A percentile compares a stretch with the other conserved stretches of the same genome.
phyloP scores from a whole-genome alignment of 2,797 vertebrate genomes.

The Enteromius treurensis region DNA sequence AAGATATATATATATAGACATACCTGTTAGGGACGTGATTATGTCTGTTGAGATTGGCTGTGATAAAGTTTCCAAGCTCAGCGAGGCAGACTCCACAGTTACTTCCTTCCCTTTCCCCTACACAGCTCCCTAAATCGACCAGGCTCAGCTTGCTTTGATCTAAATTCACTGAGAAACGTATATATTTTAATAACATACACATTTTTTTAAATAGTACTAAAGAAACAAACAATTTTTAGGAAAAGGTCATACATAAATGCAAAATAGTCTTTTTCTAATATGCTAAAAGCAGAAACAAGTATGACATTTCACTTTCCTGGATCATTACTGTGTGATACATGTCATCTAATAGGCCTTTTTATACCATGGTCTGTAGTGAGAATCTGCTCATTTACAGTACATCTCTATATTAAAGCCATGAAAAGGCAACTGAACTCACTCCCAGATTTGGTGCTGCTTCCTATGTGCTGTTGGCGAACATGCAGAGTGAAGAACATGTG shows the following conservation, averaged over 20 bases:
- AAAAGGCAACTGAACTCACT: conserved; percentile 64
- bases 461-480: conserved; percentile 92
- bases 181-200: conserved; percentile 8
- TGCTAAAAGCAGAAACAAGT: background rate
- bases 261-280: background rate
- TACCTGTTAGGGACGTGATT: conserved; percentile 93
- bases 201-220: conserved; percentile 8
- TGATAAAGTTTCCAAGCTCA: conserved; percentile 89
- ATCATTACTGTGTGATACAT: background rate
- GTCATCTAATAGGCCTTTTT: conserved; percentile 4
- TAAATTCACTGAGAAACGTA: conserved; percentile 81
- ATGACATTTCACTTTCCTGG: background rate
- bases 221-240: background rate
- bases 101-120: conserved; percentile 82
- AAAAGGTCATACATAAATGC: background rate
- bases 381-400: background rate
- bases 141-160: conserved; percentile 92
- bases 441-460: conserved; percentile 89
- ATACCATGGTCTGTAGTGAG: background rate
- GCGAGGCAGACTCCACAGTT: conserved; percentile 84
- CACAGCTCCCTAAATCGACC: conserved; percentile 93
- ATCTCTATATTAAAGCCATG: background rate
- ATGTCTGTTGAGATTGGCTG: conserved; percentile 91
- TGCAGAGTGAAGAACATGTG: conserved; percentile 98
- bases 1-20: conserved; percentile 2